Conservation (phyloP, 2,113 vertebrate genomes). For the Hypanus sabinus region DNA sequence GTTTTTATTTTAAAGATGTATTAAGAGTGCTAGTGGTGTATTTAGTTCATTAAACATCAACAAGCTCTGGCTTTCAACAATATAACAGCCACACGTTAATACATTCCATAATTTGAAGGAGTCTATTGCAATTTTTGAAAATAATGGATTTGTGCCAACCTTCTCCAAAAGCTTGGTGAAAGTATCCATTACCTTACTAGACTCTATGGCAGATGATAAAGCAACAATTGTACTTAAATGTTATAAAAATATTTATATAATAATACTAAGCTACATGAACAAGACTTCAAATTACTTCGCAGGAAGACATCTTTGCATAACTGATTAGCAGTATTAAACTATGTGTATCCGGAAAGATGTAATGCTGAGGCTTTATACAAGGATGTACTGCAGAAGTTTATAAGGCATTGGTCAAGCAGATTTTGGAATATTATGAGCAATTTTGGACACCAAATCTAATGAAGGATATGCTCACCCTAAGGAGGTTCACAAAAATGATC, state of each 20-base stretch:
- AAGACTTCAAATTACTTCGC: not conserved
- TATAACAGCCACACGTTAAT: not conserved
- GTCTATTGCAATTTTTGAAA: not conserved
- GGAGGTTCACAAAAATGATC: no score
- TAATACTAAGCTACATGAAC: not conserved
- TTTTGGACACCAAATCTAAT: no score
- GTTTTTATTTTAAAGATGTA: not conserved
- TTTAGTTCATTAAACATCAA: not conserved
- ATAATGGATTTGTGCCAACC: not conserved
- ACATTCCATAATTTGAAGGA: not conserved
- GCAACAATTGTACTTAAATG: not conserved
- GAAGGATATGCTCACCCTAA: no score
- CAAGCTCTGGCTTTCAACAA: not conserved
- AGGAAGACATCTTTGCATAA: not conserved
- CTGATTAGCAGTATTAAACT: not conserved
- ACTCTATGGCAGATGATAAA: not conserved
- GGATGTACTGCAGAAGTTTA: no score
- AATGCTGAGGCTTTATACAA: no score
- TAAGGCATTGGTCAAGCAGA: no score
- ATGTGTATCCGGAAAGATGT: no score
- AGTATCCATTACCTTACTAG: no score
- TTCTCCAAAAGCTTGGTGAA: not conserved
- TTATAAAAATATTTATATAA: not conserved
- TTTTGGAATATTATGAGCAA: no score
- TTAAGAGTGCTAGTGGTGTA: not conserved